Evolutionary conservation across 2,888 invertebrate species (phyloP).

Genomic region (Dioctria rufipes): DNA sequence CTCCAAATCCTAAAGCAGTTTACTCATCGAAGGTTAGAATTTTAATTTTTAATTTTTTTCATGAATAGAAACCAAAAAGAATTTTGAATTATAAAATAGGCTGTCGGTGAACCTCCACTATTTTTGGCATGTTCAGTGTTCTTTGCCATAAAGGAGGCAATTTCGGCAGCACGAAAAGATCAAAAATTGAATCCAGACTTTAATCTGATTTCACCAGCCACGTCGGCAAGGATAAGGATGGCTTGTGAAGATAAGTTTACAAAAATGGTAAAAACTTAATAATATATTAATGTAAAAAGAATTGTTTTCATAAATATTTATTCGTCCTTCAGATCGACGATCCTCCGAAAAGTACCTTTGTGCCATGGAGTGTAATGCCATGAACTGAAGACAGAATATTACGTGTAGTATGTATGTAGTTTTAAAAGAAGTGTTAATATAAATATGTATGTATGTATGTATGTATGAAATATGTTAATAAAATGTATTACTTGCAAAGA

Average conservation of each 20-base stretch:
- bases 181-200: constrained; percentile 77
- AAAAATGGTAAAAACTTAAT: constrained; percentile 73
- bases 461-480: neutral
- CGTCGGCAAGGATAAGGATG: constrained; percentile 90
- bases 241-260: constrained; percentile 90
- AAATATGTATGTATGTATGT: neutral
- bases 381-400: constrained; percentile 63
- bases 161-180: constrained; percentile 83
- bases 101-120: constrained; percentile 95
- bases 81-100: constrained; percentile 74
- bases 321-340: constrained; percentile 73
- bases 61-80: neutral
- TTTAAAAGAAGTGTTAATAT: too few species aligned
- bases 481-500: neutral
- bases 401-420: neutral
- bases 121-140: constrained; percentile 90
- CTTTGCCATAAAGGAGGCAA: constrained; percentile 92
- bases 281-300: neutral
- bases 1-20: constrained; percentile 90
- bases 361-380: constrained; percentile 79
- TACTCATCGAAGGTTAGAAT: constrained; percentile 91
- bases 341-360: constrained; percentile 74
- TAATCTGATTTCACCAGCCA: constrained; percentile 86
- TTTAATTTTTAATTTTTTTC: too few species aligned
- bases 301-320: constrained; percentile 54